A percentile compares a stretch with the other conserved stretches of the same genome.
These are phyloP conservation scores for Stenodera caucasica DNA, from an alignment of 2,888 invertebrate species.

Conservation along the genomic window DNA sequence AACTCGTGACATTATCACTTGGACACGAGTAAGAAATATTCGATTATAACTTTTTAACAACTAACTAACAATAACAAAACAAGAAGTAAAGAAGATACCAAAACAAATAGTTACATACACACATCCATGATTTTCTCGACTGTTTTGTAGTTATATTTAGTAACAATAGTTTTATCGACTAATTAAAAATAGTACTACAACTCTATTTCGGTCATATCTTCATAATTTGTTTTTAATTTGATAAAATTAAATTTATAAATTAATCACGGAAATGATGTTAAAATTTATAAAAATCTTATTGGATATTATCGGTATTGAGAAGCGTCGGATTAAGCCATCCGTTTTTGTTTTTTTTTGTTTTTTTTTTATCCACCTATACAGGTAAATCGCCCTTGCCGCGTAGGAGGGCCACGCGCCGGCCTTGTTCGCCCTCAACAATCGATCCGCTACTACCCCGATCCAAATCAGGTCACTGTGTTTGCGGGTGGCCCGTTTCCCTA, in stretches of 20 bases:
- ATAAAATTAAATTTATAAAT: no score
- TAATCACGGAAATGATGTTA: neutral
- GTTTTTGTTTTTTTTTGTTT: no score
- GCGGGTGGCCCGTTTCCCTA: constrained; percentile 53
- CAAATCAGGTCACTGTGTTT: constrained; percentile 57
- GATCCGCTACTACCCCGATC: constrained; percentile 50
- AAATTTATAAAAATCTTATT: neutral
- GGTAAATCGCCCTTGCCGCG: constrained; percentile 52
- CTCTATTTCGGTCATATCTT: constrained; percentile 41
- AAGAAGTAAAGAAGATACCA: constrained; percentile 35
- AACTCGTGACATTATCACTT: constrained; percentile 26
- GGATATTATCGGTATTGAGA: neutral
- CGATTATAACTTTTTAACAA: constrained; percentile 20
- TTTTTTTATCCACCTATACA: constrained; percentile 48
- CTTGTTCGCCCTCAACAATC: constrained; percentile 54
- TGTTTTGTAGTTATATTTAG: constrained; percentile 48
- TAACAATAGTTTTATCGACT: constrained; percentile 47
- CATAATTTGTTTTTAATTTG: constrained; percentile 32
- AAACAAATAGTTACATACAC: constrained; percentile 27
- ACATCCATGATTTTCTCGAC: constrained; percentile 33
- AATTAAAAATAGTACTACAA: constrained; percentile 47
- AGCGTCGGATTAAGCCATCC: neutral
- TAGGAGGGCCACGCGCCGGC: constrained; percentile 56
- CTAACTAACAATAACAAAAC: constrained; percentile 29
- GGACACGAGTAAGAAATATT: constrained; percentile 33